Conservation (phyloP, 2,888 invertebrate species). For the Spilarctia lutea region DNA sequence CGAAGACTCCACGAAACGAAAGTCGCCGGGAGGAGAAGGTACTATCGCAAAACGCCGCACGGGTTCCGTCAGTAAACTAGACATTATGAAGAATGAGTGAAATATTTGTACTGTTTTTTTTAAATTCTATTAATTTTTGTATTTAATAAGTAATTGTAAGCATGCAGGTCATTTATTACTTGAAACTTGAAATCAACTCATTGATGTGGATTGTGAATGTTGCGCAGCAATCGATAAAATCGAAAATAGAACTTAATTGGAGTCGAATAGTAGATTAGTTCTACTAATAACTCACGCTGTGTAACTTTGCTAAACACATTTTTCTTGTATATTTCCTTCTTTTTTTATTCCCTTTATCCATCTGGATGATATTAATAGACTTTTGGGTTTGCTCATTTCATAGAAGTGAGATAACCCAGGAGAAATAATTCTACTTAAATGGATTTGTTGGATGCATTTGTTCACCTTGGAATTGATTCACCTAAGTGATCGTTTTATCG, state of each 20-base stretch:
- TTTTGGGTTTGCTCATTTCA: too few relatives aligned
- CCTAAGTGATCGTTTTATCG: too few relatives aligned
- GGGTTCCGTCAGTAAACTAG: conserved; percentile 56
- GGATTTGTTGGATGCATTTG: too few relatives aligned
- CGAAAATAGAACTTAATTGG: not conserved
- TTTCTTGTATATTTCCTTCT: too few relatives aligned
- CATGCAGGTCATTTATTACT: not conserved
- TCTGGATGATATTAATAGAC: too few relatives aligned
- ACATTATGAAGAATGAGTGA: conserved; percentile 52
- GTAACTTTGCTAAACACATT: too few relatives aligned
- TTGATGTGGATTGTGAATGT: not conserved
- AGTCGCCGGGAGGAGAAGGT: conserved; percentile 61
- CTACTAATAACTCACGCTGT: too few relatives aligned
- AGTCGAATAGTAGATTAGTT: not conserved
- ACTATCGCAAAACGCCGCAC: conserved; percentile 61
- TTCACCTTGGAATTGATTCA: too few relatives aligned
- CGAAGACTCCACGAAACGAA: conserved; percentile 60
- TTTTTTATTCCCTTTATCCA: too few relatives aligned
- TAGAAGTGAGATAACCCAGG: too few relatives aligned
- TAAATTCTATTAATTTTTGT: not conserved
- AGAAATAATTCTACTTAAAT: too few relatives aligned
- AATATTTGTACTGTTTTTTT: not conserved
- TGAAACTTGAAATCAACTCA: not conserved
- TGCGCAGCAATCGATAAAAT: not conserved
- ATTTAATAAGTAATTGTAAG: not conserved